A percentile compares a stretch with the other conserved stretches of the same genome.
Conservation (phyloP, 2,797 vertebrate species). For the Sebastes miniatus region DNA sequence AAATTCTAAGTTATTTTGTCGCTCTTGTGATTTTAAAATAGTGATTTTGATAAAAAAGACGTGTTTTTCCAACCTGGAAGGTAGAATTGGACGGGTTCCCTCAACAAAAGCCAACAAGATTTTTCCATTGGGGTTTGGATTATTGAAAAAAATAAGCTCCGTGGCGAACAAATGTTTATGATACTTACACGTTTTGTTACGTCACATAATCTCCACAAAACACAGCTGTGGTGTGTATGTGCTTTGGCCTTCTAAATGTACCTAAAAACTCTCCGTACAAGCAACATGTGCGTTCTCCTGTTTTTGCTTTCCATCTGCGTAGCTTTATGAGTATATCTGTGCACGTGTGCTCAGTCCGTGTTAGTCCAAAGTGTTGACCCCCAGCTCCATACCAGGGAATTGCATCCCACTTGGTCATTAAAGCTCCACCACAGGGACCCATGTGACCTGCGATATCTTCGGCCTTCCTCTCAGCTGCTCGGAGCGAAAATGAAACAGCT, state of each 20-base stretch:
- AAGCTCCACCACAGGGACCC: constrained; percentile 47
- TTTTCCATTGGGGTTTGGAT: too few species aligned
- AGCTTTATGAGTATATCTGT: not conserved
- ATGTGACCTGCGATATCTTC: constrained; percentile 47
- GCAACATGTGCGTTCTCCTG: not conserved
- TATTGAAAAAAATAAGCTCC: too few species aligned
- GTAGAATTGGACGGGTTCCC: too few species aligned
- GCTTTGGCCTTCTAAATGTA: not conserved
- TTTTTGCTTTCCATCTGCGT: constrained; percentile 35
- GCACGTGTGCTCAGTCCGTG: not conserved
- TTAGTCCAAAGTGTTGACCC: constrained; percentile 39
- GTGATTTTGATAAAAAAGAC: too few species aligned
- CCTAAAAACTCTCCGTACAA: not conserved
- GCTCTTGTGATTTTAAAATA: too few species aligned
- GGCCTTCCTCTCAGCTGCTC: constrained; percentile 56
- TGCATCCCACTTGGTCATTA: constrained; percentile 53
- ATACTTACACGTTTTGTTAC: too few species aligned
- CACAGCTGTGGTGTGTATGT: not conserved
- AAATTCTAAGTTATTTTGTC: too few species aligned
- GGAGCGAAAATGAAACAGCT: constrained; percentile 19
- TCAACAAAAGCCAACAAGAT: too few species aligned
- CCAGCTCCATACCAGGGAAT: constrained; percentile 63
- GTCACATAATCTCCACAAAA: too few species aligned
- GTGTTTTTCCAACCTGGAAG: too few species aligned
- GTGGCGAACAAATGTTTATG: too few species aligned